Conservation (phyloP, 2,113 vertebrate genomes). For the Cebidichthys violaceus region DNA sequence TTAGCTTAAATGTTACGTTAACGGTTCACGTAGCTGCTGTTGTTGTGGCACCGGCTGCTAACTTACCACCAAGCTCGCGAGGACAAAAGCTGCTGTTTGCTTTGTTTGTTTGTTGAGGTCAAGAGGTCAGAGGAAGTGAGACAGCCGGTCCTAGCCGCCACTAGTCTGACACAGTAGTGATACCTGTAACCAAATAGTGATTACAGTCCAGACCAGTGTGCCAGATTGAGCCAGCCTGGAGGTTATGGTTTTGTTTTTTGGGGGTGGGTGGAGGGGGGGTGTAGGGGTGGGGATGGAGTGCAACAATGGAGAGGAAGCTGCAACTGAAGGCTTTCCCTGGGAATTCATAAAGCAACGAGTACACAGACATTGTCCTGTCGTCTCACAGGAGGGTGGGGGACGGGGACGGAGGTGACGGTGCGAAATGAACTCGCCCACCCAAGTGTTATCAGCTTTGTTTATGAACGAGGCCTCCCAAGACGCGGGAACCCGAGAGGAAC, state of each 20-base stretch:
- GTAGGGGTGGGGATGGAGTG: constrained; percentile 51
- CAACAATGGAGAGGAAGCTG: constrained; percentile 77
- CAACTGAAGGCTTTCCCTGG: constrained; percentile 55
- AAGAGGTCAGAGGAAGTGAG: constrained; percentile 5
- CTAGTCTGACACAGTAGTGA: constrained; percentile 15
- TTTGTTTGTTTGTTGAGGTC: not conserved
- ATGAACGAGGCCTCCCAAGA: constrained; percentile 56
- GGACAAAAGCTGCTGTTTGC: no score
- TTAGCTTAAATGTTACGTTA: no score
- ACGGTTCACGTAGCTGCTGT: not conserved
- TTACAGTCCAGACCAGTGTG: constrained; percentile 14
- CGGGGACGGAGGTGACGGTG: constrained; percentile 23
- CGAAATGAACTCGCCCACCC: constrained; percentile 66
- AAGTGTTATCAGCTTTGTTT: constrained; percentile 67
- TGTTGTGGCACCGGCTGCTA: not conserved
- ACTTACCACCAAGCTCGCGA: not conserved
- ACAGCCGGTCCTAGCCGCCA: not conserved
- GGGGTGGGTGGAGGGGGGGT: not conserved
- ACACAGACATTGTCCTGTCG: constrained; percentile 62
- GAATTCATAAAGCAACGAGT: constrained; percentile 50
- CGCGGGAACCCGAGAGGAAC: constrained; percentile 55
- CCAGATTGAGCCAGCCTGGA: constrained; percentile 19
- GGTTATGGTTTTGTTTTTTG: not conserved
- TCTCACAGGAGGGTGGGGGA: not conserved
- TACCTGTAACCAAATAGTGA: not conserved